phyloP scores from a whole-genome alignment of 1,140 invertebrate genomes.

The Saccostrea echinata region DNA sequence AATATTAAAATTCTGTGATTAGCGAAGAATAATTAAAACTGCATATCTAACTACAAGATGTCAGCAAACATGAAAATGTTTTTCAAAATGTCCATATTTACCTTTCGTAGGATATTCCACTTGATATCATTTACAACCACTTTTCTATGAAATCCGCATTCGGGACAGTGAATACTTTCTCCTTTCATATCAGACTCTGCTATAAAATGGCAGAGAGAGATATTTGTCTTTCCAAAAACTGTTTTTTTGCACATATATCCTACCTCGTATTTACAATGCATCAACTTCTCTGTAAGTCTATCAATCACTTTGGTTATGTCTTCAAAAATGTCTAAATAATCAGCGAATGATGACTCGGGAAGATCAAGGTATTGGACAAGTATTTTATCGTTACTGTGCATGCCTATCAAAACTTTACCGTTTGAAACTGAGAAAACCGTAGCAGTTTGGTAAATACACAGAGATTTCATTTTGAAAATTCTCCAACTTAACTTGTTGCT shows the following conservation, averaged over 20 bases:
- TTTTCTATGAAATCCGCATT: background rate
- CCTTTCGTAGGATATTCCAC: background rate
- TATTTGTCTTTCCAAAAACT: background rate
- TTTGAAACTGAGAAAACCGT: background rate
- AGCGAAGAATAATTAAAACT: too few species aligned
- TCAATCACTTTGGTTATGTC: background rate
- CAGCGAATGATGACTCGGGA: background rate
- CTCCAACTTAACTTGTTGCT: background rate
- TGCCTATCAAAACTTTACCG: background rate
- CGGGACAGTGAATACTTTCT: background rate
- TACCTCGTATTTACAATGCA: background rate
- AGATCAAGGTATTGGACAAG: background rate
- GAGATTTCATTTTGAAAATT: background rate
- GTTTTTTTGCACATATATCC: background rate
- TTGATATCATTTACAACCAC: background rate
- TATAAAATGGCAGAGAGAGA: background rate
- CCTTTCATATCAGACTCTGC: background rate
- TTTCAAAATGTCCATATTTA: too few species aligned
- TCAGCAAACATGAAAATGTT: too few species aligned
- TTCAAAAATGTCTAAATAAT: background rate
- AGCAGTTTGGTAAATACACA: background rate
- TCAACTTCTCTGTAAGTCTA: background rate
- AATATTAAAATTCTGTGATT: too few species aligned
- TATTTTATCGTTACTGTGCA: background rate
- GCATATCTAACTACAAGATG: too few species aligned